These are phyloP conservation scores for Leptopilina myrica DNA, from an alignment of 2,888 invertebrate genomes.

Conservation along the genomic window DNA sequence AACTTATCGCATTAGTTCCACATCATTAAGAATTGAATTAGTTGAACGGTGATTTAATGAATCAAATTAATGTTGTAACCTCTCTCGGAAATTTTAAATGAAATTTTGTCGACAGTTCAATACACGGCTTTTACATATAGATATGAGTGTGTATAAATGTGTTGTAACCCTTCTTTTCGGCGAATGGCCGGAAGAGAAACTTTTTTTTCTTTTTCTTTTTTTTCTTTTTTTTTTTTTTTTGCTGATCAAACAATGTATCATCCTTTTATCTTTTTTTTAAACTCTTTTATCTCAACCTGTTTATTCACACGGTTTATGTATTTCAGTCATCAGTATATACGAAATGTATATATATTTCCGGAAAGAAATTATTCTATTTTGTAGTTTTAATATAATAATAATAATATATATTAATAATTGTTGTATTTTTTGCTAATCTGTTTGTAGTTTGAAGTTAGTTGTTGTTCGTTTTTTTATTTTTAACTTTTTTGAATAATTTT, in stretches of 20 bases:
- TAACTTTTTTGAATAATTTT: too few species aligned
- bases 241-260: conserved; percentile 40
- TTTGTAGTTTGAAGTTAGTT: too few species aligned
- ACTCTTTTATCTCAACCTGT: conserved; percentile 37
- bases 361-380: conserved; percentile 11
- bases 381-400: too few species aligned
- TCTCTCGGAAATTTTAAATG: conserved; percentile 36
- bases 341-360: neutral
- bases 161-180: conserved; percentile 4
- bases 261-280: conserved; percentile 35
- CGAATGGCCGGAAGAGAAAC: conserved; percentile 37
- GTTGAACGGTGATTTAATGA: conserved; percentile 25
- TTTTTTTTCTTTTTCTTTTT: conserved; percentile 4
- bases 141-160: neutral
- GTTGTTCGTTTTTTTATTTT: too few species aligned
- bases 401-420: too few species aligned
- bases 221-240: conserved; percentile 13
- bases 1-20: conserved; percentile 27
- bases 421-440: too few species aligned
- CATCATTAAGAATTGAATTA: conserved; percentile 27
- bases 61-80: conserved; percentile 25
- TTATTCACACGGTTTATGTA: conserved; percentile 37
- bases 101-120: conserved; percentile 29
- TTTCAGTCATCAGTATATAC: conserved; percentile 12
- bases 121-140: conserved; percentile 12